Base-by-base conservation (phyloP, 2,888 invertebrate genomes). In the Rhagophthalmus giganteus region DNA sequence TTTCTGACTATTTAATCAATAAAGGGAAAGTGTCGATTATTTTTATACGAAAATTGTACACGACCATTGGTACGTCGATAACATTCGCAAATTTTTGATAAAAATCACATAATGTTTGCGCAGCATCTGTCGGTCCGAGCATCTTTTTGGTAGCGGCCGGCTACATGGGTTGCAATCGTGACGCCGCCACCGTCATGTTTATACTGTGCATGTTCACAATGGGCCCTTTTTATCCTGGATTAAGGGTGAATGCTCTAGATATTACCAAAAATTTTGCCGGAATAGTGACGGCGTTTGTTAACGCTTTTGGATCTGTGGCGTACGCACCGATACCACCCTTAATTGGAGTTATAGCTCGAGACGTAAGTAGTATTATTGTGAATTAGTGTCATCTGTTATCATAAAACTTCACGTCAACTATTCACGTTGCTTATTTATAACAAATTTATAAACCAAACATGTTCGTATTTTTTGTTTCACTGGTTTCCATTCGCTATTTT, bases 171-270 rank as follows among this genome's bases (percentile, higher is more conserved):
- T 84, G 84, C 63, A 73, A 83, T 61, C 32, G 69, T 10, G 62
- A 71, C 50, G 66, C 78, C 33, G 79, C 83, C 4, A 76, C 79
- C 31, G 54, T 63, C 1, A 72, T 83, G 50, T 82, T 84, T 66
- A 80, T 83, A 39, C 68, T 81, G 16, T 79, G 78, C 16, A 80
- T 84, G 82, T 80, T 80, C 27, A 79, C 83, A 49, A 85, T 85
- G 84, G 86, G 84, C 1, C 81, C 84, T 1, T 86, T 82, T 69
- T 86, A 86, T 65, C 82, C 84, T 60, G 82, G 83, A 52, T 79
- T 84, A 63, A 82, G 84, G 68, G 82, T 84, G 42, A 85, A 84
- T 68, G 79, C 81, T 2, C 76, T 84, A 70, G 85, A 85, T 63
- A 75, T 85, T 14, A 79, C 82, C 1, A 82, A 83, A 0, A 84